Percentiles rank a stretch among this genome's conserved stretches.
Conservation (phyloP, 1,140 invertebrate species). For the Adelges cooleyi region DNA sequence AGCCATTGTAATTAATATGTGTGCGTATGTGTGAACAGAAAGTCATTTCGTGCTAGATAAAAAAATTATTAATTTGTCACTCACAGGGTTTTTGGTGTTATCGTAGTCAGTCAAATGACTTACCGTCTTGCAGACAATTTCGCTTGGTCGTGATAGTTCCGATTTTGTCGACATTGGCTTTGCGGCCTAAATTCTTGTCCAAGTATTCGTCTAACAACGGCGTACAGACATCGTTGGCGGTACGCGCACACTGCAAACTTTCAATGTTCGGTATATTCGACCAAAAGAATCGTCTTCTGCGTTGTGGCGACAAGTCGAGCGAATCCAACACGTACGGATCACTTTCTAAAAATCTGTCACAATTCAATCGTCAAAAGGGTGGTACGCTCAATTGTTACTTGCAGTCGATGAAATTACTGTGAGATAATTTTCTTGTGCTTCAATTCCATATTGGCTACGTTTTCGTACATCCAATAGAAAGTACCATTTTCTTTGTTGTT, state of each 20-base stretch:
- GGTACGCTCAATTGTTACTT: not conserved
- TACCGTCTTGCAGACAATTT: conserved; percentile 8
- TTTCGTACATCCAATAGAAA: conserved; percentile 24
- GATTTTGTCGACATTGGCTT: conserved; percentile 2
- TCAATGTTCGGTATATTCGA: not conserved
- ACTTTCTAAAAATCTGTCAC: not conserved
- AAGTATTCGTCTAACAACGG: not conserved
- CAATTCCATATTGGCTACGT: conserved; percentile 6
- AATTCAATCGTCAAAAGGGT: not conserved
- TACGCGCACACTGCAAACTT: not conserved
- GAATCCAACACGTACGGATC: conserved; percentile 6
- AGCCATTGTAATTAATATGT: too few species aligned
- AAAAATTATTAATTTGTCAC: too few species aligned
- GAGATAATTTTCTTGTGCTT: not conserved
- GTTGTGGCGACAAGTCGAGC: not conserved
- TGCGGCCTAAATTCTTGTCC: not conserved
- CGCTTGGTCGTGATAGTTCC: conserved; percentile 8
- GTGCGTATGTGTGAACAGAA: too few species aligned
- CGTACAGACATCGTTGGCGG: too few species aligned
- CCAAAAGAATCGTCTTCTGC: conserved; percentile 20
- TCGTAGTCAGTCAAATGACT: too few species aligned
- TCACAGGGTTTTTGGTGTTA: too few species aligned
- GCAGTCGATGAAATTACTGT: not conserved
- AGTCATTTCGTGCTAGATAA: not conserved
- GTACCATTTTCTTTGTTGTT: not conserved